Evolutionary conservation across 2,888 invertebrate genomes (phyloP).

Genomic region (Cerceris ruficornis): DNA sequence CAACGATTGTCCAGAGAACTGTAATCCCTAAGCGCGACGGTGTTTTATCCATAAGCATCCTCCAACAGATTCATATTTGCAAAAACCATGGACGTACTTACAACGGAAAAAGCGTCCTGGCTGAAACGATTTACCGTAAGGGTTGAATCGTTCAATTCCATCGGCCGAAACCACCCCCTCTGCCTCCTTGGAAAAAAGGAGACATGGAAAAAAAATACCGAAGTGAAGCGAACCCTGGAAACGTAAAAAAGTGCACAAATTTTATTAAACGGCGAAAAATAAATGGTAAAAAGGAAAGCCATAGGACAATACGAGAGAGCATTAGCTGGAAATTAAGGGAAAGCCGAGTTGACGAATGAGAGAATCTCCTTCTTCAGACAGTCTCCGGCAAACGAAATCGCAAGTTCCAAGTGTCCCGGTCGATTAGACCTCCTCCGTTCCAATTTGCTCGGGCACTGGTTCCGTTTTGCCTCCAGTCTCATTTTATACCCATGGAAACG

Average conservation of each 20-base stretch:
- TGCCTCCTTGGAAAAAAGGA: too few relatives aligned
- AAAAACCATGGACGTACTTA: too few relatives aligned
- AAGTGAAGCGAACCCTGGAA: background rate
- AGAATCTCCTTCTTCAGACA: constrained; percentile 57
- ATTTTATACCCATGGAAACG: background rate
- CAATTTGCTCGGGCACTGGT: constrained; percentile 25
- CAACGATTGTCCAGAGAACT: background rate
- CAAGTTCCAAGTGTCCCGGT: constrained; percentile 41
- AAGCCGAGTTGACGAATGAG: constrained; percentile 68
- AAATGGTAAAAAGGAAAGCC: background rate
- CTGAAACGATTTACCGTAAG: too few relatives aligned
- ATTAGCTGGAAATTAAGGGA: constrained; percentile 34
- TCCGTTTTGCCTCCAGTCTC: background rate
- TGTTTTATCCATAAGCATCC: too few relatives aligned
- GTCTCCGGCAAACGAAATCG: constrained; percentile 39
- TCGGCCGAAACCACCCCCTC: too few relatives aligned
- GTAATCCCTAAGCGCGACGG: too few relatives aligned
- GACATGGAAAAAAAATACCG: too few relatives aligned
- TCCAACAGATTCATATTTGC: too few relatives aligned
- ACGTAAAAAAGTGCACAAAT: background rate
- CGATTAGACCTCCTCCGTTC: constrained; percentile 46
- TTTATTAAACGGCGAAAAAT: background rate
- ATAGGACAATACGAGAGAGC: background rate
- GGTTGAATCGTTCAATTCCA: too few relatives aligned
- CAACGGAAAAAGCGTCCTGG: too few relatives aligned